A percentile compares a stretch with the other conserved stretches of the same genome.
Evolutionary conservation across 2,888 invertebrate genomes (phyloP).

Genomic region (Hirtodrosophila alboralis): DNA sequence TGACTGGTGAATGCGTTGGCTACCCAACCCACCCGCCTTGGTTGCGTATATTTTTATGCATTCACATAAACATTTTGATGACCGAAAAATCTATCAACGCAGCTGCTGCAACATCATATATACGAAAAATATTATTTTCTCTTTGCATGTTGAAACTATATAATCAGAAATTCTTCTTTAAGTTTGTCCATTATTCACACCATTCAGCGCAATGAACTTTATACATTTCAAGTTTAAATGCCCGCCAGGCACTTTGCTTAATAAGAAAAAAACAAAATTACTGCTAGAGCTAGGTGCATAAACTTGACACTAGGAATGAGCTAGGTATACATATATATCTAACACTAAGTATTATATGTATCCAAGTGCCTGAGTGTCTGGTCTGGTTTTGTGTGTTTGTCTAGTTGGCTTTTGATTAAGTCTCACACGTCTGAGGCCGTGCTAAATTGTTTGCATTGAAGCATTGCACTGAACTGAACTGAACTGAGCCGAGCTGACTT

Average conservation of each 20-base stretch:
- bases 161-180: slow-evolving; percentile 2
- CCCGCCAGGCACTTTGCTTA: slow-evolving; percentile 73
- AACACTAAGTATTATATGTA: slow-evolving; percentile 37
- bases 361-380: slow-evolving; percentile 41
- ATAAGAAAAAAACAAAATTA: slow-evolving; percentile 49
- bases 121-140: slow-evolving; percentile 11
- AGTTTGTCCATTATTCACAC: slow-evolving; percentile 47
- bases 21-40: no score
- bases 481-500: slow-evolving; percentile 2
- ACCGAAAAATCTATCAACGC: slow-evolving; percentile 32
- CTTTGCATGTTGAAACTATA: slow-evolving; percentile 12
- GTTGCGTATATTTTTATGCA: not conserved
- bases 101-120: slow-evolving; percentile 17
- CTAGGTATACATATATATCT: slow-evolving; percentile 16
- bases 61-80: slow-evolving; percentile 35
- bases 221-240: slow-evolving; percentile 71
- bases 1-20: not conserved
- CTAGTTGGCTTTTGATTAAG: slow-evolving; percentile 75
- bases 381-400: slow-evolving; percentile 21
- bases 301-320: slow-evolving; percentile 30
- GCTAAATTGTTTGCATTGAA: slow-evolving; percentile 77
- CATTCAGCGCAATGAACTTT: slow-evolving; percentile 75
- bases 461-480: slow-evolving; percentile 42
- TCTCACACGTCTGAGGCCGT: slow-evolving; percentile 70
- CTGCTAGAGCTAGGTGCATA: slow-evolving; percentile 32